phyloP scores from a whole-genome alignment of 2,888 invertebrate genomes.

The Apamea crenata region DNA sequence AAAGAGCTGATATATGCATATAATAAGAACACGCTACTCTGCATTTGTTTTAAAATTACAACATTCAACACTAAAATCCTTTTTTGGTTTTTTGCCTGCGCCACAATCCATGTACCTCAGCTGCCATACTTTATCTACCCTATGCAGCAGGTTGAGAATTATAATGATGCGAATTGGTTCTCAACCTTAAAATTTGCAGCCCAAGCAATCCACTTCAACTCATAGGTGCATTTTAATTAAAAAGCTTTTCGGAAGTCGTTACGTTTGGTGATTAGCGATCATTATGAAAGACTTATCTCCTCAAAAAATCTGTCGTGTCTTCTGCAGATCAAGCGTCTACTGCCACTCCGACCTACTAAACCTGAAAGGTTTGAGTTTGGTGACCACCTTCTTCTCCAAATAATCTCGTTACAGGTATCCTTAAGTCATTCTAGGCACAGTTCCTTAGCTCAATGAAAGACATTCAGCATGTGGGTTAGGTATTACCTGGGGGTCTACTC shows the following conservation, averaged over 20 bases:
- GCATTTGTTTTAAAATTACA: neutral
- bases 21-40: too few species aligned
- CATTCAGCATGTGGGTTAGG: neutral
- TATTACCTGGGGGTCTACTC: too few species aligned
- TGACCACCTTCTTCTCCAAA: neutral
- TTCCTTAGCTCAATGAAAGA: neutral
- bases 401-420: too few species aligned
- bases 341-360: neutral
- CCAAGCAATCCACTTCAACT: neutral
- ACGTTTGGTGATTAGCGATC: neutral
- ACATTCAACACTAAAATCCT: neutral
- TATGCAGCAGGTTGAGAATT: neutral
- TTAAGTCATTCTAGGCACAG: neutral
- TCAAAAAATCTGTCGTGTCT: neutral
- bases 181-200: neutral
- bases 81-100: neutral
- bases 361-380: neutral
- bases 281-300: neutral
- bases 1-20: neutral
- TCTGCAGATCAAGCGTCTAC: neutral
- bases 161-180: neutral
- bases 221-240: neutral
- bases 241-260: neutral
- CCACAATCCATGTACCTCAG: neutral
- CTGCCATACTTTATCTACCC: neutral